Conservation (phyloP, 1,140 invertebrate genomes). For the Trichoplusia ni region DNA sequence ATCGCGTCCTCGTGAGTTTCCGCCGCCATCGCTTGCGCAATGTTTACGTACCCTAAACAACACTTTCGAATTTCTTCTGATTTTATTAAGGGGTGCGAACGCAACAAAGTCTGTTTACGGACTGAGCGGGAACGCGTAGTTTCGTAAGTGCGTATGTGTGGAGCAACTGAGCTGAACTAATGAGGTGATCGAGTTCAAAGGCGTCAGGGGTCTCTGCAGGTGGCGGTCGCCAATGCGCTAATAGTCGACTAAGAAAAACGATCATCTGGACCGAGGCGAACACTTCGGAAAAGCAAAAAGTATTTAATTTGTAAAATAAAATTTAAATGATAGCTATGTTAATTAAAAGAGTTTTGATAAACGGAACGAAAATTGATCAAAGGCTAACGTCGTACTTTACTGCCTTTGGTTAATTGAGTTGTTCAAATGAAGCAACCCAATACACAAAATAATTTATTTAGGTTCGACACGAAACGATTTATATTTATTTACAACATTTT, state of each 20-base stretch:
- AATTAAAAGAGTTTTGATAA: no score
- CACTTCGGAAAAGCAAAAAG: background rate
- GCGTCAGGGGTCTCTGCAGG: conserved; percentile 62
- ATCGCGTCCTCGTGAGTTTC: conserved; percentile 68
- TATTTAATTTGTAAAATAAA: conserved; percentile 13
- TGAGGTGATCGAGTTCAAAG: conserved; percentile 77
- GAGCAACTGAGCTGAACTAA: conserved; percentile 72
- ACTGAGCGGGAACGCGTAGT: conserved; percentile 66
- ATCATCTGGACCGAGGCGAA: background rate
- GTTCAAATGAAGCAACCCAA: no score
- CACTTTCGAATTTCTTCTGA: conserved; percentile 39
- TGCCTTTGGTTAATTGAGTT: no score
- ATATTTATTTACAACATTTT: no score
- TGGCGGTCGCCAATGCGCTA: conserved; percentile 55
- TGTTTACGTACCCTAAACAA: conserved; percentile 40
- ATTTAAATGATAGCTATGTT: background rate
- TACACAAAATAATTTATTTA: background rate
- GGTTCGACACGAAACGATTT: background rate
- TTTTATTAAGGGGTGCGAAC: conserved; percentile 61
- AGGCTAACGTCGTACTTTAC: no score
- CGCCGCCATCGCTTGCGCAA: conserved; percentile 66
- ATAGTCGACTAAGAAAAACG: conserved; percentile 33
- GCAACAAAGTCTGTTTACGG: conserved; percentile 58
- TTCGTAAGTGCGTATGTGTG: conserved; percentile 58
- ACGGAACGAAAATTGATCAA: background rate